Conservation (phyloP, 1,140 invertebrate genomes). For the Agrypnia vestita region DNA sequence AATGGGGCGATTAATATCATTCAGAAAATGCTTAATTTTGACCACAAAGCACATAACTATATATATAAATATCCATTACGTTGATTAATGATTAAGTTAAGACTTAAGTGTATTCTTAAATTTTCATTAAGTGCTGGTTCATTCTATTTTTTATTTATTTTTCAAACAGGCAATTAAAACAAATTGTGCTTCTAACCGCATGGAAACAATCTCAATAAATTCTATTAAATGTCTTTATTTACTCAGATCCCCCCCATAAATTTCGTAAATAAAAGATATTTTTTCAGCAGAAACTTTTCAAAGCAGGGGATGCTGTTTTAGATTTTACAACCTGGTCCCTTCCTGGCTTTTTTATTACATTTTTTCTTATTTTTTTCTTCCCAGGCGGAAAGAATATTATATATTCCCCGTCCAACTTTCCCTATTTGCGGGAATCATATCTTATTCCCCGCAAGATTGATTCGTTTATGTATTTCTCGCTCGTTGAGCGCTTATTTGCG, state of each 20-base stretch:
- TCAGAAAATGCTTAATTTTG: no score
- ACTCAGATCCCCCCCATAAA: constrained; percentile 40
- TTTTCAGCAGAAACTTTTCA: constrained; percentile 13
- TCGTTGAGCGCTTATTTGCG: constrained; percentile 55
- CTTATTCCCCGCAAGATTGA: constrained; percentile 52
- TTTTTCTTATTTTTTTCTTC: constrained; percentile 40
- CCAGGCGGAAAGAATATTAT: constrained; percentile 24
- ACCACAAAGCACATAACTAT: no score
- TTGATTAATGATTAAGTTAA: no score
- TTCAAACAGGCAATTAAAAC: constrained; percentile 8
- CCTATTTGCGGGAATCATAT: constrained; percentile 37
- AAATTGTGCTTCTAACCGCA: constrained; percentile 6
- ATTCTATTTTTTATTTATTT: not conserved
- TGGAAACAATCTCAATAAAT: constrained; percentile 36
- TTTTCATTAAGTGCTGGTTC: no score
- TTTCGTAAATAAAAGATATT: constrained; percentile 2
- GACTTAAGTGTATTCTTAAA: no score
- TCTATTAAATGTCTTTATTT: constrained; percentile 40
- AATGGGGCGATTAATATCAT: no score
- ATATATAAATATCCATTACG: no score
- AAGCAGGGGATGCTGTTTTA: constrained; percentile 18
- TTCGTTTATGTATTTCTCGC: constrained; percentile 55
- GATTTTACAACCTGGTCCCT: not conserved
- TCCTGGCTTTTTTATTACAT: constrained; percentile 1
- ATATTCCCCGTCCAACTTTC: constrained; percentile 40